These are phyloP conservation scores for Sciaenops ocellatus DNA, from an alignment of 2,797 vertebrate genomes.

Conservation along the genomic window DNA sequence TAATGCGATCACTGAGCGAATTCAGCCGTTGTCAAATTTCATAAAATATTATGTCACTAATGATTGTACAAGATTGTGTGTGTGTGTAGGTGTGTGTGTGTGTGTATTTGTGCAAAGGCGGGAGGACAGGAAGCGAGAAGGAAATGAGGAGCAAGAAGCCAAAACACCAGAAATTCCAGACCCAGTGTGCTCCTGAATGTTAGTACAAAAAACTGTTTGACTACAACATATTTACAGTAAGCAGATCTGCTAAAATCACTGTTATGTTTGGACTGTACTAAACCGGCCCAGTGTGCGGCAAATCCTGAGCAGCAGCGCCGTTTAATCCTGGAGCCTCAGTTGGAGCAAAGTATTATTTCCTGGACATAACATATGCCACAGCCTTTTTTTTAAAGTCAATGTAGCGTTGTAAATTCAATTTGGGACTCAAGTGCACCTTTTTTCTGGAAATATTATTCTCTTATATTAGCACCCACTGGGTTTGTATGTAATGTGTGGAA, in stretches of 20 bases:
- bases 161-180: slow-evolving; percentile 63
- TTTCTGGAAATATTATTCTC: slow-evolving; percentile 69
- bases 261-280: slow-evolving; percentile 34
- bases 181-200: slow-evolving; percentile 39
- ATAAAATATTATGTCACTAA: slow-evolving; percentile 41
- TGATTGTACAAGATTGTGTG: slow-evolving; percentile 4
- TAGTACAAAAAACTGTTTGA: slow-evolving; percentile 28
- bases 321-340: slow-evolving; percentile 67
- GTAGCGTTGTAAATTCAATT: slow-evolving; percentile 76
- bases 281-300: slow-evolving; percentile 30
- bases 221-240: slow-evolving; percentile 53
- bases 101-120: slow-evolving; percentile 23
- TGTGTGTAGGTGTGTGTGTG: not conserved
- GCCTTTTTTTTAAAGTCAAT: slow-evolving; percentile 64
- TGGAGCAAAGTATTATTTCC: slow-evolving; percentile 64
- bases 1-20: slow-evolving; percentile 47
- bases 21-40: slow-evolving; percentile 43
- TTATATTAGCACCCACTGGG: slow-evolving; percentile 59
- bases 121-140: slow-evolving; percentile 30
- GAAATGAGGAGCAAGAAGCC: slow-evolving; percentile 47
- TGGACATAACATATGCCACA: slow-evolving; percentile 57
- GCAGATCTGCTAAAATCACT: slow-evolving; percentile 40
- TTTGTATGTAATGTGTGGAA: slow-evolving; percentile 70
- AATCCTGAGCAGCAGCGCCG: slow-evolving; percentile 38
- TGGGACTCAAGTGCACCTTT: slow-evolving; percentile 54